Base-by-base conservation (phyloP, 2,888 invertebrate genomes). In the Psylliodes chrysocephalus region DNA sequence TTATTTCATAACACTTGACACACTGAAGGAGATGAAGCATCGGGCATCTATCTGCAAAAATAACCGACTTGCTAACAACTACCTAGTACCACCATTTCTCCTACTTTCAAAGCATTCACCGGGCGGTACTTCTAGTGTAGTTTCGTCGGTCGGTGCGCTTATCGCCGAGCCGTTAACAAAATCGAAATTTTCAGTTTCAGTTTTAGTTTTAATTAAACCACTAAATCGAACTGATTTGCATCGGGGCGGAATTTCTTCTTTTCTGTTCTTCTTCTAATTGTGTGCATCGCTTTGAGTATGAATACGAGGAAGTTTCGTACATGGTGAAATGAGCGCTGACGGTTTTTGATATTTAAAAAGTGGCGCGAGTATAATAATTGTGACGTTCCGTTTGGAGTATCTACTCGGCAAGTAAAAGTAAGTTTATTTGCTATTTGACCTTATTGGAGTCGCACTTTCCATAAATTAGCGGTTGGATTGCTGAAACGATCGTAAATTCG, bases 61-160 rank as follows among this genome's bases (percentile, higher is more conserved):
- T 57, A 59, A 44, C 44, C 25, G 53, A 4, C 17, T 19, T 12
- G n/a, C n/a, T 14, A 46, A 22, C 22, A 22, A 46, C 46, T 22
- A 17, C 46, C 22, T 46, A 28, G 57, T 66, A 64, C 70, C 69
- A 69, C 65, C 68, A 60, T 76, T 76, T 75, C 76, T 76, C 74
- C 76, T 75, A 75, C 76, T 76, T 76, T 76, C 76, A 63, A 74
- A 63, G 56, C 67, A 67, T 64, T 68, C 63, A 56, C 63, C 38
- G 25, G n/a, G n/a, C 53, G 51, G 51, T 61, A 67, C 59, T 57
- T 63, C 65, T 68, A 71, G 71, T 71, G 64, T 64, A 55, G 59
- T 51, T 62, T 60, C 49, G 64, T 61, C 66, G 56, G 61, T 70
- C 61, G n/a, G n/a, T n/a, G 14, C 35, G 40, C 60, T 28, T 56